A percentile compares a stretch with the other conserved stretches of the same genome.
These are phyloP conservation scores for Armadillidium nasatum DNA, from an alignment of 1,140 invertebrate species.

Conservation along the genomic window DNA sequence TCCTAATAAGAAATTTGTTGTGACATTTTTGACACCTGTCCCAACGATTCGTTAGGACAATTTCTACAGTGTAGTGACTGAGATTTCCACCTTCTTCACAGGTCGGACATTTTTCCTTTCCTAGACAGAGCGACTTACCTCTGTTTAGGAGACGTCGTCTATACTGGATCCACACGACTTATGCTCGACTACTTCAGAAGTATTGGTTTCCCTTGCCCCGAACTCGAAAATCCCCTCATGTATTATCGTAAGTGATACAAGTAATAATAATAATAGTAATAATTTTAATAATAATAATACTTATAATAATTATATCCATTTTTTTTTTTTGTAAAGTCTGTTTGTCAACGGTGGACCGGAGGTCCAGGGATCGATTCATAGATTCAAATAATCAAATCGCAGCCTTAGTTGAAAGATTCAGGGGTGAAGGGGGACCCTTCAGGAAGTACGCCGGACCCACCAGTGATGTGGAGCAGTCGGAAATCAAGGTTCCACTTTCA, in stretches of 20 bases:
- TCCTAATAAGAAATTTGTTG: too few relatives aligned
- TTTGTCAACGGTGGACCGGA: constrained; percentile 81
- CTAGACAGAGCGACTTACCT: constrained; percentile 74
- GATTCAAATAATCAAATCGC: constrained; percentile 90
- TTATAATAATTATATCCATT: neutral
- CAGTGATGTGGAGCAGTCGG: constrained; percentile 43
- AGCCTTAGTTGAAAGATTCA: constrained; percentile 84
- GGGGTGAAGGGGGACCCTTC: constrained; percentile 67
- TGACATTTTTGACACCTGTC: too few relatives aligned
- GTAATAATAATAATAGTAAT: too few relatives aligned
- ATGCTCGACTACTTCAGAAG: constrained; percentile 86
- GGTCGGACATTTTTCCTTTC: constrained; percentile 85
- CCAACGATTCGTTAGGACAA: too few relatives aligned
- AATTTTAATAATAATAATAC: too few relatives aligned
- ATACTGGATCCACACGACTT: constrained; percentile 79
- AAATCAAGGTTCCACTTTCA: constrained; percentile 60
- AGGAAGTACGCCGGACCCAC: constrained; percentile 56
- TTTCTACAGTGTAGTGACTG: too few relatives aligned
- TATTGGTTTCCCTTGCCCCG: constrained; percentile 87
- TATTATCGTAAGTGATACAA: constrained; percentile 71
- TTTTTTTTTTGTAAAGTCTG: constrained; percentile 62
- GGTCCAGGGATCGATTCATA: constrained; percentile 78
- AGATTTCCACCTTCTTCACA: constrained; percentile 48
- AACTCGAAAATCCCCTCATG: constrained; percentile 87
- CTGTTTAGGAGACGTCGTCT: constrained; percentile 83